Base-by-base conservation (phyloP, 2,797 vertebrate genomes). In the Poecilia gillii region DNA sequence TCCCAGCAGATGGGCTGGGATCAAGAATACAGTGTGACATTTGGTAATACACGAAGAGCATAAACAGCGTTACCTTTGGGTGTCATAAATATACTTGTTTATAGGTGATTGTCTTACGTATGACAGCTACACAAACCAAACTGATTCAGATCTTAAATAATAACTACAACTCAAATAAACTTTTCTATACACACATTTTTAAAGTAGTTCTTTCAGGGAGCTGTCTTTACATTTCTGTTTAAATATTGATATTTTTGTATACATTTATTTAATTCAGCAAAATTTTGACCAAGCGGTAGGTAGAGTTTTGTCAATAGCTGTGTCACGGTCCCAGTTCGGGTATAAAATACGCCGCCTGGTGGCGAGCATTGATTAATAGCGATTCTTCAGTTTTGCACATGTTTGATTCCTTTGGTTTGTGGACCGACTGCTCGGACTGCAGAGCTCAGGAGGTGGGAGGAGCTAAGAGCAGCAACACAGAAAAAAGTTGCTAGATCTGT, bases 1-100 rank as follows among this genome's bases (percentile, higher is more conserved):
- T 3, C 39, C 78, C 25, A 75, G 53, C 79, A 89, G 83, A 88
- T 84, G 84, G 86, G 62, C 45, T 45, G 72, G 75, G 62, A 73
- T 73, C 57, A 55, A 39, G 20, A 36, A 36, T 66, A 72, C 72
- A 68, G 45, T 66, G 71, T 81, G 76, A 28, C 71, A 23, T 57
- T 70, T 55, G 13, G 86, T 76, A 2, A 85, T 74, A 80, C 76
- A 76, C 75, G 0, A 59, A 55, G 77, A 3, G 25, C 6, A 5
- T 13, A 16, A 66, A 39, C 16, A 66, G 36, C 14, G 1, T 59
- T 59, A 31, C n/a, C 55, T 59, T 59, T 31, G 55, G 4, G 31
- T 62, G 31, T 18, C 28, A 64, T 62, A 62, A 16, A 62, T 6
- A 4, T 59, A 31, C 4, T 14, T 33, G 28, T 62, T 16, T 33